These are phyloP conservation scores for Zaprionus bogoriensis DNA, from an alignment of 2,888 invertebrate species.

Conservation along the genomic window DNA sequence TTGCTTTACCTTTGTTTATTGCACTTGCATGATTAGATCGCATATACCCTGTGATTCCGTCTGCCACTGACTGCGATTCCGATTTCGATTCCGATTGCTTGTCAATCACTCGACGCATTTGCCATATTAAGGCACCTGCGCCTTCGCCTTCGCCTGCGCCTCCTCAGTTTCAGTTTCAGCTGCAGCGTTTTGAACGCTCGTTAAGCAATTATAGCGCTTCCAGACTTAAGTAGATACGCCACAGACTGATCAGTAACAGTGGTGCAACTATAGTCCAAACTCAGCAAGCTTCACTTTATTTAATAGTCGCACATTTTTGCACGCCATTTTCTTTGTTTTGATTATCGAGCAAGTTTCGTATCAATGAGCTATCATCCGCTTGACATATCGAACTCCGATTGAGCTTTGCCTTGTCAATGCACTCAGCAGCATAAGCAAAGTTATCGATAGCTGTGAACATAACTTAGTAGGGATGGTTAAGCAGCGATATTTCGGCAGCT, in stretches of 20 bases:
- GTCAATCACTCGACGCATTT: slow-evolving; percentile 59
- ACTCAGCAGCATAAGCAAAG: background rate
- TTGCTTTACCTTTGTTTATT: no score
- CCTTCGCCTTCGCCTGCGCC: no score
- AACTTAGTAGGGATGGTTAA: no score
- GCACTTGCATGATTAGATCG: slow-evolving; percentile 6
- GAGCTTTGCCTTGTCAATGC: no score
- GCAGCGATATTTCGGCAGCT: no score
- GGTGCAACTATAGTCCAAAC: no score
- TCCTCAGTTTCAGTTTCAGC: slow-evolving; percentile 36
- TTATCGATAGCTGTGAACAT: background rate
- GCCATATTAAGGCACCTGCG: slow-evolving; percentile 79
- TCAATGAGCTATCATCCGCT: background rate
- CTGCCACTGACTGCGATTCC: no score
- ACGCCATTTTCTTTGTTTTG: no score
- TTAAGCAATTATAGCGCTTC: slow-evolving; percentile 72
- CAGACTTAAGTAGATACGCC: slow-evolving; percentile 45
- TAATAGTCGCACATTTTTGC: no score
- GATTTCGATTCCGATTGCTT: slow-evolving; percentile 47
- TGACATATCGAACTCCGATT: background rate
- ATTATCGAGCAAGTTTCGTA: background rate
- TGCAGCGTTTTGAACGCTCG: slow-evolving; percentile 67
- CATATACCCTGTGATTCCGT: no score
- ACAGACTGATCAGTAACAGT: slow-evolving; percentile 26
- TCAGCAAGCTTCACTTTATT: no score